Evolutionary conservation across 2,797 vertebrate genomes (phyloP), one percentile per base, ranked within the genome.

Genomic region (Neosilurus hyrtlii): DNA sequence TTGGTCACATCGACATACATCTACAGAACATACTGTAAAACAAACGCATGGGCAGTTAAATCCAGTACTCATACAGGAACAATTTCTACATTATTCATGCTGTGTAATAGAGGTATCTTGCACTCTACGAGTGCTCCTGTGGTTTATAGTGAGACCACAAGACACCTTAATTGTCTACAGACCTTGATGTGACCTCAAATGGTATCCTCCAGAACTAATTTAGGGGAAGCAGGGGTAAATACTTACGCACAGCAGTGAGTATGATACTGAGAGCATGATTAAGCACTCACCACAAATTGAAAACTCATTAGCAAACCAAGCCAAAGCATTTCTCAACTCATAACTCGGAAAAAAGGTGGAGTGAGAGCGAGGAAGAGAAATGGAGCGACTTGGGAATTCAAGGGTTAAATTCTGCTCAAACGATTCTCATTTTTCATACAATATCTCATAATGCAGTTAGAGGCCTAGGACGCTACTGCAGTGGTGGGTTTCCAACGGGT

Each of bases 351-450:
- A 59, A 59, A 30, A n/a, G 70, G 86, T 51, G 61, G 43, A 81
- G 79, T 83, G 8, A 59, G 52, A 77, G 20, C 43, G 11, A 66
- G 61, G 20, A 15, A 86, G 79, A 49, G 20, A 67, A 75, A 61
- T 8, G 7, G 30, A 76, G 56, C 22, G 37, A 61, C 63, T 14
- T 35, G 56, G 35, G 70, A 75, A 70, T 79, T 84, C 72, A 82
- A 89, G 89, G 90, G 92, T 59, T 90, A 88, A 92, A 89, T 92
- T 86, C 51, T 2, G 86, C 91, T 91, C 90, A 92, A 93, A 92
- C 93, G 91, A 92, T 91, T 80, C 89, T 92, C 90, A 92, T 94
- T 93, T 93, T 93, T 93, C 91, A 92, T 85, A 72, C 88, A 90
- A 86, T 89, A 90, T 86, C 89, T 85, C 86, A 87, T 91, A 90